These are phyloP conservation scores for Uromys caudimaculatus DNA, from an alignment of 2,797 vertebrate genomes.

Conservation along the genomic window DNA sequence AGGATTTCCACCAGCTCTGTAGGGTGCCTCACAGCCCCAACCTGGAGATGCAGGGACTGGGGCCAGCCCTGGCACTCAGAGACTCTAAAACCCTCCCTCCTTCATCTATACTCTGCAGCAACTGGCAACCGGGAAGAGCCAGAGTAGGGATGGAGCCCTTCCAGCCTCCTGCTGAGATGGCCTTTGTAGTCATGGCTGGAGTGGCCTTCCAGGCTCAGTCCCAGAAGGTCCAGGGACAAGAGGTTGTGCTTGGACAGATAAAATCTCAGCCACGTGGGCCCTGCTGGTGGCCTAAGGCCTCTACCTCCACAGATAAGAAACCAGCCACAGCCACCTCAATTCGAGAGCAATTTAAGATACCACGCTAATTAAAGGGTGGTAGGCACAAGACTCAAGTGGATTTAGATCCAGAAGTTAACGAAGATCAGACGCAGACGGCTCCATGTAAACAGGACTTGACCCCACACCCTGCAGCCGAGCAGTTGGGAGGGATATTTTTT, in stretches of 20 bases:
- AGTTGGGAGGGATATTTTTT: not conserved
- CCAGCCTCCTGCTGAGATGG: not conserved
- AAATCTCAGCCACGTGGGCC: not conserved
- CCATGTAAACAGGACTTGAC: not conserved
- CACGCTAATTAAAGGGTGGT: constrained; percentile 52
- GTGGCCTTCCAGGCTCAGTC: not conserved
- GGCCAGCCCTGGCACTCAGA: not conserved
- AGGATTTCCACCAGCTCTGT: not conserved
- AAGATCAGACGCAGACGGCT: constrained; percentile 44
- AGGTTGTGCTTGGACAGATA: not conserved
- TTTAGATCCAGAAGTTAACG: constrained; percentile 36
- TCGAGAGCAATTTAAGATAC: constrained; percentile 61
- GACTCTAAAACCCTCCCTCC: rapidly evolving
- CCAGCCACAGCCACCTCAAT: not conserved
- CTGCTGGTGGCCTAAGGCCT: not conserved
- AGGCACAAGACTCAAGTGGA: not conserved
- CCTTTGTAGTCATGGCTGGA: not conserved
- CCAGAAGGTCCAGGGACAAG: too few relatives aligned
- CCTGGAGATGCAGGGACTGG: not conserved
- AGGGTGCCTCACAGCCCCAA: not conserved
- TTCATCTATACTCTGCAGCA: rapidly evolving
- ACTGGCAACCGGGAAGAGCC: not conserved
- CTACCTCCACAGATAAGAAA: constrained; percentile 12
- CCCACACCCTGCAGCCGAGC: not conserved
- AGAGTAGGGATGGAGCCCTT: too few relatives aligned